Evolutionary conservation across 2,888 invertebrate genomes (phyloP).

Genomic region (Rotaria magnacalcarata): DNA sequence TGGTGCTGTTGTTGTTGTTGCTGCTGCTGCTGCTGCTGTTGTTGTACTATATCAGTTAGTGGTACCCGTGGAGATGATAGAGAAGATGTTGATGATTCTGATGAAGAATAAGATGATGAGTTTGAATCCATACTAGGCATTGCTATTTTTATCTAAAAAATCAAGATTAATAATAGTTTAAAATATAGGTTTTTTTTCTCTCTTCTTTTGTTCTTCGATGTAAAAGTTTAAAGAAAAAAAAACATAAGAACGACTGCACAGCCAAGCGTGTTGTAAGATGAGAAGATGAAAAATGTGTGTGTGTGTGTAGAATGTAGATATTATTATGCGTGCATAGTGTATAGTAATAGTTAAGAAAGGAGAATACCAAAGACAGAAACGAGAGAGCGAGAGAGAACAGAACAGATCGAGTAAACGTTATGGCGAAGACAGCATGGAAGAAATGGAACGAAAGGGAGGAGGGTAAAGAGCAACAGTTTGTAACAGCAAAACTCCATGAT

Average conservation of each 20-base stretch:
- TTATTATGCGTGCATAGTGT: conserved; percentile 28
- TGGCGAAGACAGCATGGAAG: background rate
- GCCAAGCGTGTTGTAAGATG: conserved; percentile 25
- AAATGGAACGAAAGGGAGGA: conserved; percentile 16
- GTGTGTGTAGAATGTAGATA: conserved; percentile 29
- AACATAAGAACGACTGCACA: conserved; percentile 5
- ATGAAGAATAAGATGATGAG: conserved; percentile 5
- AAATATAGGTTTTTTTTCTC: background rate
- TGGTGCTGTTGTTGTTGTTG: background rate
- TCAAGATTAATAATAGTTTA: background rate
- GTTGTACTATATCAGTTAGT: background rate
- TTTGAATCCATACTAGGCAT: background rate
- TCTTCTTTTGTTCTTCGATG: too few species aligned
- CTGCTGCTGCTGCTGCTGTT: background rate
- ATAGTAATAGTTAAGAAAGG: conserved; percentile 10
- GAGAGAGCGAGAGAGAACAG: conserved; percentile 8
- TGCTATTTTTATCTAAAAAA: background rate
- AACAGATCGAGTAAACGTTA: conserved; percentile 29
- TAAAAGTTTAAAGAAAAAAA: background rate
- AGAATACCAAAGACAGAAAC: conserved; percentile 6
- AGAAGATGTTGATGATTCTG: conserved; percentile 23
- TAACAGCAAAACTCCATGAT: background rate
- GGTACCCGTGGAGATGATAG: conserved; percentile 10
- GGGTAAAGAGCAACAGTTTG: conserved; percentile 29
- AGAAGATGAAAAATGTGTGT: conserved; percentile 26